Conservation (phyloP, 2,113 vertebrate genomes). For the Melanocharis versteri region DNA sequence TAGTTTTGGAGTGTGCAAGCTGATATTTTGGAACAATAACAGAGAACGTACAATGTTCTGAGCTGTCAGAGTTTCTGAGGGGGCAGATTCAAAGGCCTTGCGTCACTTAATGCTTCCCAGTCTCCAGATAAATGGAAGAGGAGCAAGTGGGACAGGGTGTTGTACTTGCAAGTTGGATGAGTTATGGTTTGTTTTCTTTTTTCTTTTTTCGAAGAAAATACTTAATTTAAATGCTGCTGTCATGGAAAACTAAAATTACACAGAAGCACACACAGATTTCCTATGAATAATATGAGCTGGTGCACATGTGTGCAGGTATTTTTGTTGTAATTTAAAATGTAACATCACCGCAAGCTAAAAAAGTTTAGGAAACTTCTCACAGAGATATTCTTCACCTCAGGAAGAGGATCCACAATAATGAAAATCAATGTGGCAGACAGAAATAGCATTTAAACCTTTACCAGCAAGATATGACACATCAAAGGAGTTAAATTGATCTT, state of each 20-base stretch:
- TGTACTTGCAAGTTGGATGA: not conserved
- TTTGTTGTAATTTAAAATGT: not conserved
- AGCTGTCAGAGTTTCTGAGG: not conserved
- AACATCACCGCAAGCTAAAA: not conserved
- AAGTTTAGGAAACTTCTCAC: not conserved
- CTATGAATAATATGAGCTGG: not conserved
- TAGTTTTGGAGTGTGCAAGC: not conserved
- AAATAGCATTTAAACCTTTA: slow-evolving; percentile 6
- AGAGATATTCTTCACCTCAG: not conserved
- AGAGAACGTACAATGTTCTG: not conserved
- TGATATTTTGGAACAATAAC: not conserved
- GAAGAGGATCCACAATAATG: not conserved
- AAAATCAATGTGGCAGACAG: not conserved
- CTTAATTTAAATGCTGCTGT: not conserved
- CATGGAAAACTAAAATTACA: not conserved
- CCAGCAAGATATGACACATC: not conserved
- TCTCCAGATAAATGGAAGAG: not conserved
- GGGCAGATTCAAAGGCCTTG: not conserved
- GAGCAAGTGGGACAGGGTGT: not conserved
- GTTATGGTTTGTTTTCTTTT: not conserved
- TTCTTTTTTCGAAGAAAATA: not conserved
- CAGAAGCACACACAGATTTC: not conserved
- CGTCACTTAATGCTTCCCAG: not conserved
- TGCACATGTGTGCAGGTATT: not conserved
- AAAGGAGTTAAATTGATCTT: not conserved